Conservation (phyloP, 2,797 vertebrate species). For the Muscicapa comitata region DNA sequence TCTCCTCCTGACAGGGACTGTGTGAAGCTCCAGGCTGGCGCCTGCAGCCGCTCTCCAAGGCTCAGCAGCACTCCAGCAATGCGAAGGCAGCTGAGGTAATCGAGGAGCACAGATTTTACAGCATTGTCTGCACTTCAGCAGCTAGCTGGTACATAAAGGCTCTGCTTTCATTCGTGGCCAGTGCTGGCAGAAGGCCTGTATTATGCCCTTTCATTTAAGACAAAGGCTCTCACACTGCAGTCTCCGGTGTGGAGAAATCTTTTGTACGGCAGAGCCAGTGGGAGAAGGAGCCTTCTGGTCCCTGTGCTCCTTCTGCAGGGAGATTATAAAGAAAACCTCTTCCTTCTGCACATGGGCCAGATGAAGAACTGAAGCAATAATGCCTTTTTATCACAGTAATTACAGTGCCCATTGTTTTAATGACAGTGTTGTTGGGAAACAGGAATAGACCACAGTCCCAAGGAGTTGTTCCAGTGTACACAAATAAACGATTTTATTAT, state of each 20-base stretch:
- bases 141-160: constrained; percentile 56
- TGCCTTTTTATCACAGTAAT: constrained; percentile 65
- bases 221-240: constrained; percentile 65
- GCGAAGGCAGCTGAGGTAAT: constrained; percentile 28
- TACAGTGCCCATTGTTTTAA: constrained; percentile 67
- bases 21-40: neutral
- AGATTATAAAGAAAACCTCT: constrained; percentile 65
- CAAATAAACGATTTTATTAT: constrained; percentile 60
- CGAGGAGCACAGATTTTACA: constrained; percentile 52
- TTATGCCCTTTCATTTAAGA: constrained; percentile 62
- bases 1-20: neutral
- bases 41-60: neutral
- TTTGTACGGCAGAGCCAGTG: constrained; percentile 63
- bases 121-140: constrained; percentile 61
- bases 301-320: constrained; percentile 37
- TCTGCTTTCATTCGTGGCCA: constrained; percentile 55
- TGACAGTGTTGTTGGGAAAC: constrained; percentile 68
- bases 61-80: neutral
- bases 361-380: constrained; percentile 57
- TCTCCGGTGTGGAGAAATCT: constrained; percentile 59
- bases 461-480: constrained; percentile 48
- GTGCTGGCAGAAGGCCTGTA: constrained; percentile 68
- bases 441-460: constrained; percentile 39
- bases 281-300: constrained; percentile 70
- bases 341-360: constrained; percentile 59